Evolutionary conservation across 1,140 invertebrate genomes (phyloP), one percentile per base, ranked within the genome.

Genomic region (Meloidogyne exigua): DNA sequence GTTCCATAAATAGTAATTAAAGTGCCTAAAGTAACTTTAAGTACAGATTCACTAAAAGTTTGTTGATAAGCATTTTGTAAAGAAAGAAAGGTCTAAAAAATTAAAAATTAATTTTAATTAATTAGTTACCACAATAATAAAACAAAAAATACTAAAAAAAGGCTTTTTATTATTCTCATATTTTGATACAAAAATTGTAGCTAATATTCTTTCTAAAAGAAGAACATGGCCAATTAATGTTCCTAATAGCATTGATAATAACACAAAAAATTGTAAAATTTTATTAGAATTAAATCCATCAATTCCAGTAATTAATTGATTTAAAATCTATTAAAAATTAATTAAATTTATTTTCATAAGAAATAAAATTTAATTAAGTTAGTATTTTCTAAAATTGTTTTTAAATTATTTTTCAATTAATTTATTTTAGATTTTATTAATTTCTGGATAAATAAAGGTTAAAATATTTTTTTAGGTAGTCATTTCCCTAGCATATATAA

Each of bases 101-200:
- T 18, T 39, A 18, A 3, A 18, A 39, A 39, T 2, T 39, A 28
- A 28, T 67, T 28, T 28, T 66, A 26, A 39, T 28, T 28, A 67
- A 10, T 10, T 64, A 7, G 21, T 23, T 65, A 68, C 66, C 66
- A 68, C 7, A 18, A 68, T 21, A 42, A 68, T 42, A 42, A 68
- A 68, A 32, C 28, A 68, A 42, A 23, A 36, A 32, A 42, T 42
- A 42, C 66, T 68, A 42, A 68, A 42, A 9, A 21, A 68, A 42
- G 66, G 66, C 5, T 68, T 68, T 68, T 68, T 68, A 42, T 68
- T 36, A 42, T 68, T 68, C 21, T 68, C 66, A 42, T 68, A 68
- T 42, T 68, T 68, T 18, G 66, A 68, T 7, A 68, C 66, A n/a
- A 68, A 68, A 32, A 68, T 21, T 18, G 66, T 68, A 9, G 66